Evolutionary conservation across 1,140 invertebrate genomes (phyloP), one percentile per base, ranked within the genome.

Genomic region (Heliconius nattereri): DNA sequence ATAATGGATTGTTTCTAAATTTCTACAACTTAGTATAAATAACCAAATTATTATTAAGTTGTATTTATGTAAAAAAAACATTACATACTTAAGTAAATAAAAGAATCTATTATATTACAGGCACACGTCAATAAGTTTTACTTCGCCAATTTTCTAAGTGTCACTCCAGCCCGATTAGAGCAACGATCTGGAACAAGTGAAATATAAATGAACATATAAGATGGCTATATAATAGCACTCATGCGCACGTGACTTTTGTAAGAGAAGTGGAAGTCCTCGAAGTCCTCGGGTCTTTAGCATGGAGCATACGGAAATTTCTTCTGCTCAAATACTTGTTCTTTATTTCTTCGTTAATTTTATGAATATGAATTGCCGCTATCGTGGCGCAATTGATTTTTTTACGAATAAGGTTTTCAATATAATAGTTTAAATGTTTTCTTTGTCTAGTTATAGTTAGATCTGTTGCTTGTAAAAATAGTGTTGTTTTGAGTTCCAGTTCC

Each of bases 231-330:
- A 73, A 81, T 76, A 66, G 71, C 82, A 80, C 86, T 89, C 71
- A 72, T 70, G 83, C 80, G 88, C 89, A 90, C 90, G 89, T 90
- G 86, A 89, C 88, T 73, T 54, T 70, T 73, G 80, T 84, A 76
- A 82, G 76, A 75, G 77, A 76, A 83, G 76, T 57, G 79, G 80
- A 71, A 75, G 71, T 76, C 35, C 78, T 76, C 40, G 83, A 75
- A 78, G 82, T 80, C 76, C 81, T 85, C 76, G 32, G 86, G 54
- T 57, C 54, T 66, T 29, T 29, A 66, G n/a, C 71, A 81, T 72
- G 40, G 76, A 83, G 78, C 88, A 89, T 89, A 89, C 88, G 88
- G 84, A 83, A 66, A 20, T 82, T 54, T 66, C 52, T 20, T 52
- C 32, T 37, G 26, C 35, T 35, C 35, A 40, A 78, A 54, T 35